Percentiles rank a stretch among this genome's conserved stretches.
phyloP scores from a whole-genome alignment of 1,140 invertebrate genomes.

The Carposina sasakii region DNA sequence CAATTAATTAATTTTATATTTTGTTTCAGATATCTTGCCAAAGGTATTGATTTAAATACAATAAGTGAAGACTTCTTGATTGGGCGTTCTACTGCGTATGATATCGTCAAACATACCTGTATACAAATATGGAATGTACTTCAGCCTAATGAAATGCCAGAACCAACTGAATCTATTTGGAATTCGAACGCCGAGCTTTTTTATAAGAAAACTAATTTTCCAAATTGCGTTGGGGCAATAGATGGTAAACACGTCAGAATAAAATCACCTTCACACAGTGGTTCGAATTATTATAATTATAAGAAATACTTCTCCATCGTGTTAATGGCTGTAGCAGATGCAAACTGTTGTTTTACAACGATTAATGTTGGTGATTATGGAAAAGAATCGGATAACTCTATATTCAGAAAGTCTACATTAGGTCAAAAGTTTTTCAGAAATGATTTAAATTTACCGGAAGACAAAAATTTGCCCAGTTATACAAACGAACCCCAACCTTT shows the following conservation, averaged over 20 bases:
- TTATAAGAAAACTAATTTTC: constrained; percentile 21
- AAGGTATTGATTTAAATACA: too few relatives aligned
- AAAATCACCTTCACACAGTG: constrained; percentile 36
- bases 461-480: constrained; percentile 23
- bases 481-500: constrained; percentile 16
- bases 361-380: constrained; percentile 54
- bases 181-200: neutral
- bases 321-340: constrained; percentile 50
- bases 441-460: constrained; percentile 26
- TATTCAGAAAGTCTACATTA: constrained; percentile 40
- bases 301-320: constrained; percentile 60
- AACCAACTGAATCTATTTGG: too few relatives aligned
- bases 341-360: constrained; percentile 39
- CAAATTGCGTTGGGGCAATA: constrained; percentile 53
- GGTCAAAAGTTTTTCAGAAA: constrained; percentile 26
- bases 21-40: too few relatives aligned
- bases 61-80: too few relatives aligned
- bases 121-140: too few relatives aligned
- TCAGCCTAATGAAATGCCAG: too few relatives aligned
- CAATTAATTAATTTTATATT: too few relatives aligned
- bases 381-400: constrained; percentile 36
- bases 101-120: too few relatives aligned
- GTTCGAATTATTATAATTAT: constrained; percentile 62
- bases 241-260: constrained; percentile 62
- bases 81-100: too few relatives aligned